Conservation (phyloP, 2,888 invertebrate genomes). For the Alcis repandata region DNA sequence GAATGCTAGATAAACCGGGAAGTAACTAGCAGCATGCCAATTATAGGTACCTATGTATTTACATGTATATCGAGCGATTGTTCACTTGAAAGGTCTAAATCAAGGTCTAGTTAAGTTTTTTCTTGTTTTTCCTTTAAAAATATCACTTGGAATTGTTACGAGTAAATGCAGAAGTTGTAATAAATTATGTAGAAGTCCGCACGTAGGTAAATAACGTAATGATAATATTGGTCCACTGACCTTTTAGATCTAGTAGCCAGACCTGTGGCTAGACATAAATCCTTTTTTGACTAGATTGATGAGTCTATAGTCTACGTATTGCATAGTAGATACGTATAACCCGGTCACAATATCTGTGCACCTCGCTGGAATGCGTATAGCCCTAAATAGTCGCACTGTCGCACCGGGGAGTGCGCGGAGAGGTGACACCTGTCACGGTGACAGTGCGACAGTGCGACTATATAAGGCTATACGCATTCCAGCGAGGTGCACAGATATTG, state of each 20-base stretch:
- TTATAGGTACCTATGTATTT: too few relatives aligned
- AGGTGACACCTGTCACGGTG: too few relatives aligned
- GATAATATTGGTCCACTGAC: conserved; percentile 24
- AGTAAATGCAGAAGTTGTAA: conserved; percentile 33
- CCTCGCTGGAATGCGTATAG: too few relatives aligned
- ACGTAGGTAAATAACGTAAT: neutral
- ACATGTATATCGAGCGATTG: conserved; percentile 7
- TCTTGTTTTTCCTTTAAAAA: conserved; percentile 4
- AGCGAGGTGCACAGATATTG: too few relatives aligned
- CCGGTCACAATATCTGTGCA: too few relatives aligned
- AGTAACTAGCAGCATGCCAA: neutral
- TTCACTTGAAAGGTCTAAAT: conserved; percentile 27
- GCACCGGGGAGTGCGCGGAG: too few relatives aligned
- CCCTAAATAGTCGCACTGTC: too few relatives aligned
- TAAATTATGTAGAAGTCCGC: conserved; percentile 16
- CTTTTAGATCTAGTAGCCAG: conserved; percentile 24
- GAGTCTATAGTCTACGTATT: too few relatives aligned
- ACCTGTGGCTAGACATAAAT: neutral
- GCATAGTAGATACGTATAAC: too few relatives aligned
- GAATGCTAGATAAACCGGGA: conserved; percentile 14
- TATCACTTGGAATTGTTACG: conserved; percentile 26
- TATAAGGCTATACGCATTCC: too few relatives aligned
- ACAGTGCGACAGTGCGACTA: too few relatives aligned
- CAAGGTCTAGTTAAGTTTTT: conserved; percentile 25
- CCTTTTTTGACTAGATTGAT: conserved; percentile 8